phyloP scores from a whole-genome alignment of 92 coral and sea anemone genomes.

The Zoanthus gigantus region DNA sequence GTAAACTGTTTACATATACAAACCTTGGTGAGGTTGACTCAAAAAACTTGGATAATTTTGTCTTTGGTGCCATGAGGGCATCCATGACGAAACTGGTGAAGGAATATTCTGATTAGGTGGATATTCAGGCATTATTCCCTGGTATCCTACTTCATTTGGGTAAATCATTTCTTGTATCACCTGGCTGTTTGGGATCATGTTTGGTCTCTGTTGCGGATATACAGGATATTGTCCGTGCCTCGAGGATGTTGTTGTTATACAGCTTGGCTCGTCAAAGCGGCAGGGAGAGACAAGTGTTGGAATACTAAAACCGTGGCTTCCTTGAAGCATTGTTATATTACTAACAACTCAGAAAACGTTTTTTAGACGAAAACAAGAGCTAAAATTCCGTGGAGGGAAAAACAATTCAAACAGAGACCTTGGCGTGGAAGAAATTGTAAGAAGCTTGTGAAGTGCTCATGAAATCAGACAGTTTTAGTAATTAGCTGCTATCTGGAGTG shows the following conservation, averaged over 20 bases:
- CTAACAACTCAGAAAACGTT: neutral
- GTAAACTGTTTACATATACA: neutral
- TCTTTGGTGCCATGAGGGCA: conserved; percentile 77
- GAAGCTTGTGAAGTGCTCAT: conserved; percentile 29
- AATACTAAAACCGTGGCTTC: conserved; percentile 78
- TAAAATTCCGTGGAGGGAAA: neutral
- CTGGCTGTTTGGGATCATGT: conserved; percentile 77
- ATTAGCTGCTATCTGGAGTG: conserved; percentile 63
- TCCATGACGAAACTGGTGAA: conserved; percentile 51
- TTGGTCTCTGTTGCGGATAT: conserved; percentile 72
- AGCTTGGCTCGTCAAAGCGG: conserved; percentile 77
- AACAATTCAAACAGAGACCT: conserved; percentile 23
- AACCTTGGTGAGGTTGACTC: conserved; percentile 89
- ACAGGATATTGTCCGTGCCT: conserved; percentile 70
- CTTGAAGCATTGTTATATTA: conserved; percentile 65
- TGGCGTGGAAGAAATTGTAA: conserved; percentile 25
- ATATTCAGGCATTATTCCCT: conserved; percentile 79
- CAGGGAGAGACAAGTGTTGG: conserved; percentile 87
- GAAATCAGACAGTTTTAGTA: conserved; percentile 48
- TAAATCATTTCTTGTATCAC: conserved; percentile 86
- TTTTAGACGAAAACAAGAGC: neutral
- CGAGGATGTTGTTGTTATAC: conserved; percentile 72
- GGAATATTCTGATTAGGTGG: conserved; percentile 70
- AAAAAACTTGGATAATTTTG: conserved; percentile 77
- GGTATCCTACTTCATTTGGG: conserved; percentile 79